phyloP scores from a whole-genome alignment of 2,113 vertebrate species.

The Ammodramus savannarum region DNA sequence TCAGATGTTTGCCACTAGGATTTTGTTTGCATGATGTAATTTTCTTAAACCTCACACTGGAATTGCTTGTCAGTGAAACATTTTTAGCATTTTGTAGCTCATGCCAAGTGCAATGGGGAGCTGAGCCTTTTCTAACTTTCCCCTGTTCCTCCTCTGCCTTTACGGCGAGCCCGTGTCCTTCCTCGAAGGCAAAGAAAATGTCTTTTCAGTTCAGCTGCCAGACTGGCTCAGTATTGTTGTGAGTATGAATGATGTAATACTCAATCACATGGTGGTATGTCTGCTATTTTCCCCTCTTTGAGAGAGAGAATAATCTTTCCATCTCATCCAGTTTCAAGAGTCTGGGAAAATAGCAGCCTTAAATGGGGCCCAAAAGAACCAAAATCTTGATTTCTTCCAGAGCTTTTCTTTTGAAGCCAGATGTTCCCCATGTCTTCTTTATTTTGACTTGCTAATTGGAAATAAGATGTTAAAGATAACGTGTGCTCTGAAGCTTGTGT shows the following conservation, averaged over 20 bases:
- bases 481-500: slow-evolving; percentile 32
- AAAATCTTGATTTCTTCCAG: slow-evolving; percentile 43
- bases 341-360: slow-evolving; percentile 9
- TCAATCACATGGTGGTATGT: neutral
- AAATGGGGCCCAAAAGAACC: slow-evolving; percentile 7
- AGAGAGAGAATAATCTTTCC: slow-evolving; percentile 1
- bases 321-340: neutral
- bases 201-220: slow-evolving; percentile 24
- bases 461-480: slow-evolving; percentile 45
- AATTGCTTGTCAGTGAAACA: neutral
- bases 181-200: slow-evolving; percentile 14
- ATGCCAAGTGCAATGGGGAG: neutral
- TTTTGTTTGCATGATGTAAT: neutral
- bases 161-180: neutral
- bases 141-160: neutral
- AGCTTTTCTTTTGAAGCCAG: slow-evolving; percentile 37
- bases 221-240: slow-evolving; percentile 6
- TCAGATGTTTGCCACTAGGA: neutral
- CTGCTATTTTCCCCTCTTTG: neutral
- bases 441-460: slow-evolving; percentile 59
- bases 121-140: neutral
- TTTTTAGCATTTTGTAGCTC: neutral
- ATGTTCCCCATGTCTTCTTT: neutral
- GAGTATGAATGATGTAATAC: slow-evolving; percentile 3
- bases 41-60: neutral